Evolutionary conservation across 2,113 vertebrate genomes (phyloP), one percentile per base, ranked within the genome.

Genomic region (Mobula birostris): DNA sequence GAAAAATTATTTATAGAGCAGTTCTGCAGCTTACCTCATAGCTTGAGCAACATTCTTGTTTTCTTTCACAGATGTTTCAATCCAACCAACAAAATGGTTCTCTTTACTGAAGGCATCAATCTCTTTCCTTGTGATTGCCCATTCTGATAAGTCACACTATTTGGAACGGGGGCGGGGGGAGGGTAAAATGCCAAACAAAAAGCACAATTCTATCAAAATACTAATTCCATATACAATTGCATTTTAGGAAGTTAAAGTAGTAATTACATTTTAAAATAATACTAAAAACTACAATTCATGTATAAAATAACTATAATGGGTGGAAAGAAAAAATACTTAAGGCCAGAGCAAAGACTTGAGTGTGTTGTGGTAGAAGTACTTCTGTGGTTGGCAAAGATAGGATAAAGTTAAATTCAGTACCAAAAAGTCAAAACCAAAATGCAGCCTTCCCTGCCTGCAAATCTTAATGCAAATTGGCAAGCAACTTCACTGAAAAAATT

Each of bases 31-130:
- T 95, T 94, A 98, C 98, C 97, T 98, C 97, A 98, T 98, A 7
- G 97, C 95, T 94, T 98, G 97, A 7, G 95, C 97, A 36, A 98
- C 93, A 76, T 98, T 98, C 96, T 96, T 98, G 96, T 98, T 98
- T 17, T 98, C 97, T 95, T 98, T 98, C 94, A 98, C 98, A 0
- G 98, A 99, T 0, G 96, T 98, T 95, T 98, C 98, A 96, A 98
- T 97, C 98, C 98, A 98, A 0, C 97, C 96, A 5, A 96, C 95
- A 95, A 99, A 99, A 85, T 97, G 97, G 0, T 98, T 97, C 94
- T 97, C 97, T 94, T 97, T 97, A 95, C 98, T 98, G 97, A 98
- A 98, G 27, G 72, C 95, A 95, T 98, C 97, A 27, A 98, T 96
- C 94, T 97, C 97, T 6, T 98, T 97, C 77, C 96, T 95, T 3